Base-by-base conservation (phyloP, 2,797 vertebrate genomes). In the Kryptopterus vitreolus region DNA sequence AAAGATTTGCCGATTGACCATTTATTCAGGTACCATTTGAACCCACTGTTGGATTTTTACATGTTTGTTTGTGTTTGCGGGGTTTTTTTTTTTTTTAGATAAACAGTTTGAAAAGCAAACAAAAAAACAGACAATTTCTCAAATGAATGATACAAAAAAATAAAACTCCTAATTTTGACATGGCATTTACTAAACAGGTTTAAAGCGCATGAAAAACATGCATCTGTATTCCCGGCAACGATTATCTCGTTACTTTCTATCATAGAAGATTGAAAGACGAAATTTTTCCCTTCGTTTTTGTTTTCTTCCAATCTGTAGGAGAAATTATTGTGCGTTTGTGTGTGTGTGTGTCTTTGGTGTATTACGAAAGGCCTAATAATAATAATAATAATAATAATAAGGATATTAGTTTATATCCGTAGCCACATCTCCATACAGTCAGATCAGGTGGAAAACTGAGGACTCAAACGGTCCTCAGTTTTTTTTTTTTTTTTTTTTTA, bases 1-100 rank as follows among this genome's bases (percentile, higher is more conserved):
- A 81, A 82, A 75, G 76, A 74, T 74, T 68, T 83, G 78, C 81
- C 29, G 43, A 80, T 82, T 81, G 83, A 83, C 87, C 77, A 85
- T 77, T 72, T 76, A 81, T 68, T 85, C 35, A 65, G 65, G 52
- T 83, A 79, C 80, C 79, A 86, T 71, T 81, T 80, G 72, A 86
- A 86, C 83, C 80, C 78, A 76, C 68, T 80, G 48, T 52, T 50
- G 38, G 69, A 74, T 59, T 84, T 1, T 1, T 33, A 2, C 33
- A 18, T 9, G 2, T 62, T 78, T 66, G 24, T 10, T 76, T 78
- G 7, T 7, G 38, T 72, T 73, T 83, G 75, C 62, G 50, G 82
- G 77, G 80, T 82, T 58, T n/a, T n/a, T n/a, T n/a, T n/a, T n/a
- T n/a, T n/a, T n/a, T 78, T 78, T 65, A 62, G 61, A 80, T 80